phyloP scores from a whole-genome alignment of 2,797 vertebrate genomes.

The Phataginus tricuspis region DNA sequence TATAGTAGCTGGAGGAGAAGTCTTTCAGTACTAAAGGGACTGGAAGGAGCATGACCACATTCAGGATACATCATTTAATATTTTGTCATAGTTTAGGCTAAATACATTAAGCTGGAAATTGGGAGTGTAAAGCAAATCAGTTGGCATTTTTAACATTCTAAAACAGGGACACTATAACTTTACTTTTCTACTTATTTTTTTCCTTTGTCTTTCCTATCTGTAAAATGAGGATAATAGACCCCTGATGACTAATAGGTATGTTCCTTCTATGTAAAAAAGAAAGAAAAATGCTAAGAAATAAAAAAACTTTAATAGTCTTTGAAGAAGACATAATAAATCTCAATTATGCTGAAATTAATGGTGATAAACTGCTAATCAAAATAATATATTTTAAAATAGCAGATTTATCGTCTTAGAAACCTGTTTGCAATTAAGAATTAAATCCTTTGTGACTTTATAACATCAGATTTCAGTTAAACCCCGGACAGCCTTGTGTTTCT shows the following conservation, averaged over 20 bases:
- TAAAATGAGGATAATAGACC: not conserved
- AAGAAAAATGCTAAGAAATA: not conserved
- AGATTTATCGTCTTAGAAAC: constrained; percentile 61
- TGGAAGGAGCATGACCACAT: not conserved
- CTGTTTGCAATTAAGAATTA: constrained; percentile 61
- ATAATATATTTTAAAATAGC: constrained; percentile 65
- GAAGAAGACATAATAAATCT: not conserved
- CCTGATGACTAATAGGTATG: not conserved
- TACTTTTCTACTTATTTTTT: not conserved
- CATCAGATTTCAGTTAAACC: constrained; percentile 76
- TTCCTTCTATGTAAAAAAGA: not conserved
- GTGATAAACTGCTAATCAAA: constrained; percentile 57
- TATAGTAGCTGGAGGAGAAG: not conserved
- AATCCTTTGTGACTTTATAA: constrained; percentile 55
- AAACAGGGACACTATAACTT: not conserved
- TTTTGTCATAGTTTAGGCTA: not conserved
- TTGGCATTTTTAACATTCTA: not conserved
- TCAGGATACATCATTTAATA: not conserved
- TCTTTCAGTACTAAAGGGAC: not conserved
- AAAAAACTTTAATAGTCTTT: not conserved
- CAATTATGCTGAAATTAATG: not conserved
- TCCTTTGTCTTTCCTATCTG: not conserved
- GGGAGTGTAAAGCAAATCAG: not conserved
- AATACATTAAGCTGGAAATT: not conserved
- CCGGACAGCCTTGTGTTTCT: constrained; percentile 69